phyloP scores from a whole-genome alignment of 1,140 invertebrate species.

The silkworm (Bombyx mori) region ASM3026992v2 NC_085115.1:5393001-5393500 shows the following conservation, averaged over 20 bases:
- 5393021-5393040: slow-evolving; percentile 48
- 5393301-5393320: slow-evolving; percentile 89
- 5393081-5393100: slow-evolving; percentile 71
- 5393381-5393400: slow-evolving; percentile 78
- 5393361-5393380: slow-evolving; percentile 77
- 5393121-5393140: slow-evolving; percentile 82
- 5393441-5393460: slow-evolving; percentile 79
- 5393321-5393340: slow-evolving; percentile 87
- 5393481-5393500: slow-evolving; percentile 87
- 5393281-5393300: slow-evolving; percentile 94
- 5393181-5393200: slow-evolving; percentile 68
- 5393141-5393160: slow-evolving; percentile 81
- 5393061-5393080: slow-evolving; percentile 76
- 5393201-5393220: slow-evolving; percentile 79
- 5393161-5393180: slow-evolving; percentile 73
- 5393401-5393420: slow-evolving; percentile 75
- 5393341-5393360: slow-evolving; percentile 79
- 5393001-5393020: slow-evolving; percentile 59
- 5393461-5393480: slow-evolving; percentile 85
- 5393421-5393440: slow-evolving; percentile 78
- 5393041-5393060: slow-evolving; percentile 66
- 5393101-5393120: slow-evolving; percentile 68
- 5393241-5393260: slow-evolving; percentile 71
- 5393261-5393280: slow-evolving; percentile 86
- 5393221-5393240: slow-evolving; percentile 77